Evolutionary conservation across 1,140 invertebrate species (phyloP).

Genomic region (Helicorthomorpha holstii): DNA sequence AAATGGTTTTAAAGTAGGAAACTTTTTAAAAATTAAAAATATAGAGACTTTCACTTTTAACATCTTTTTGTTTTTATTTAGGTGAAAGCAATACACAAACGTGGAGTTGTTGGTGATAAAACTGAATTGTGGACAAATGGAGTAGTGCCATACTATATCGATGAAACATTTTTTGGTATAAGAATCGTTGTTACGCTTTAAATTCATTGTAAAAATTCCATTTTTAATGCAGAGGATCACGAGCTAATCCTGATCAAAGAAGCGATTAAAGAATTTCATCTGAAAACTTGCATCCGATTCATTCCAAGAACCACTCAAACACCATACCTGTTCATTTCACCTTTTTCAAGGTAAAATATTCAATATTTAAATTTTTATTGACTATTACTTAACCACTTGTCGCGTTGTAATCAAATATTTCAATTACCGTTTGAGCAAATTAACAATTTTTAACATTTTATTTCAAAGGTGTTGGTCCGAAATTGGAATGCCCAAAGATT

Average conservation of each 20-base stretch:
- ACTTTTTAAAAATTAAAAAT: too few species aligned
- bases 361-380: too few species aligned
- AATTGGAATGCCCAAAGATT: neutral
- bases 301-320: constrained; percentile 14
- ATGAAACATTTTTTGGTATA: neutral
- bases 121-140: neutral
- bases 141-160: neutral
- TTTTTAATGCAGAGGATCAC: neutral
- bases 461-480: neutral
- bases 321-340: constrained; percentile 3
- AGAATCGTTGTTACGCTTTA: neutral
- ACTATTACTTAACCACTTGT: too few species aligned
- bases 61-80: too few species aligned
- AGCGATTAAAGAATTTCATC: constrained; percentile 10
- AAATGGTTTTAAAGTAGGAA: too few species aligned
- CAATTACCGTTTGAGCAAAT: too few species aligned
- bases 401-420: too few species aligned
- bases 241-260: neutral
- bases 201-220: neutral
- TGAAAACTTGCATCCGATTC: constrained; percentile 9
- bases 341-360: neutral
- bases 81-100: too few species aligned
- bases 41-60: too few species aligned
- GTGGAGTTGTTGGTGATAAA: neutral
- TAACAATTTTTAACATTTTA: too few species aligned